Percentiles rank a stretch among this genome's conserved stretches.
Evolutionary conservation across 2,113 vertebrate species (phyloP).

Genomic region (Danionella cerebrum): DNA sequence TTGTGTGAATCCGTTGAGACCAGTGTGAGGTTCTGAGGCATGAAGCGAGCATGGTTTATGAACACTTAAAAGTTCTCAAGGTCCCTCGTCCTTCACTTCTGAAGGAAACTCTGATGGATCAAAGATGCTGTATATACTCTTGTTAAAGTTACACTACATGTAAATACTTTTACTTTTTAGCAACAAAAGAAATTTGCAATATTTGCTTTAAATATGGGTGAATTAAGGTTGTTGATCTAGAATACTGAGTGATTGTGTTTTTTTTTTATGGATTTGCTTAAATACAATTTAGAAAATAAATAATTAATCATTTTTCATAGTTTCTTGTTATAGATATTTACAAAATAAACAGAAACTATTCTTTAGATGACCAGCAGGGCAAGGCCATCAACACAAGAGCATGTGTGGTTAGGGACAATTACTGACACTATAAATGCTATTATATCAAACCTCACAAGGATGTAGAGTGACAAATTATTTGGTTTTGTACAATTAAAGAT

Average conservation of each 20-base stretch:
- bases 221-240: constrained; percentile 43
- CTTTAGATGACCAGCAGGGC: too few species aligned
- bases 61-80: constrained; percentile 40
- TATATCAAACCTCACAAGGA: too few species aligned
- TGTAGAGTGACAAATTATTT: too few species aligned
- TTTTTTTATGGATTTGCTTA: constrained; percentile 46
- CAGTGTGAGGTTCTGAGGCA: neutral
- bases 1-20: neutral
- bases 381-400: too few species aligned
- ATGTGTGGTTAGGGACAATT: too few species aligned
- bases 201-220: constrained; percentile 41
- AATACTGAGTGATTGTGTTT: neutral
- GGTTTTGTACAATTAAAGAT: too few species aligned
- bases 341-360: too few species aligned
- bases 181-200: constrained; percentile 55
- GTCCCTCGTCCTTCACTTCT: constrained; percentile 36
- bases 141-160: constrained; percentile 23
- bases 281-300: constrained; percentile 44
- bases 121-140: constrained; percentile 38
- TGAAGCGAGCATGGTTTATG: neutral
- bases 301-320: constrained; percentile 30
- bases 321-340: too few species aligned
- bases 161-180: constrained; percentile 40
- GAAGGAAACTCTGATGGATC: constrained; percentile 19
- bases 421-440: too few species aligned